Evolutionary conservation across 64 coral and sea anemone species (phyloP).

Genomic region (Montipora sp.): DNA sequence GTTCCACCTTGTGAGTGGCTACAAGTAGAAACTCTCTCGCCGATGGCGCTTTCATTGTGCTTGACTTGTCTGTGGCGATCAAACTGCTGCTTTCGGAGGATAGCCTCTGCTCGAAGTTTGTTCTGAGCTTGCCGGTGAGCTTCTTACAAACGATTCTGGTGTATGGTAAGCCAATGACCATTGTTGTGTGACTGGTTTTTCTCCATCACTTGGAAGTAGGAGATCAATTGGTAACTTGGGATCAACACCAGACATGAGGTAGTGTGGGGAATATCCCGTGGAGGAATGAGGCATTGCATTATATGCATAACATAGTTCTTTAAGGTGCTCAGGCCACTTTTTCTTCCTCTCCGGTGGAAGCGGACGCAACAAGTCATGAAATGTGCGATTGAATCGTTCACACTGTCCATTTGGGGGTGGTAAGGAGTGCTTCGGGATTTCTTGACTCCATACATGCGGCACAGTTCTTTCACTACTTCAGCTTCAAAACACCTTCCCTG

Average conservation of each 20-base stretch:
- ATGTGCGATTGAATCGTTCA: conserved; percentile 46
- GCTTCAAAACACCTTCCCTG: conserved; percentile 28
- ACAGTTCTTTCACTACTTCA: conserved; percentile 52
- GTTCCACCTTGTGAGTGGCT: conserved; percentile 38
- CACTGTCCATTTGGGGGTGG: conserved; percentile 65
- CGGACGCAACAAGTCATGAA: conserved; percentile 42
- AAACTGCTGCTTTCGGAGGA: conserved; percentile 24
- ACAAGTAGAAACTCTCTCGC: conserved; percentile 32
- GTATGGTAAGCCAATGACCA: conserved; percentile 21
- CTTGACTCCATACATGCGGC: conserved; percentile 50
- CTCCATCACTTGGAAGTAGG: neutral
- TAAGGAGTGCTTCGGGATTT: conserved; percentile 49
- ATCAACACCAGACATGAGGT: too few relatives aligned
- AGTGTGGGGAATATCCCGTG: too few relatives aligned
- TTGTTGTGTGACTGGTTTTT: neutral
- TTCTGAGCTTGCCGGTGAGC: conserved; percentile 29
- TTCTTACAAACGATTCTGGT: conserved; percentile 38
- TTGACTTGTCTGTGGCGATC: conserved; percentile 25
- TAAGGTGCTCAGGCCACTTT: too few relatives aligned
- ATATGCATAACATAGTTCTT: too few relatives aligned
- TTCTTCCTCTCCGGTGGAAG: conserved; percentile 50
- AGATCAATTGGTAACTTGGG: conserved; percentile 16
- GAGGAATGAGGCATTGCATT: too few relatives aligned
- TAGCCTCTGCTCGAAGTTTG: conserved; percentile 24
- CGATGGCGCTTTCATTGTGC: neutral